Base-by-base conservation (phyloP, 23 tunicate genomes). In the Clavelina lepadiformis region DNA sequence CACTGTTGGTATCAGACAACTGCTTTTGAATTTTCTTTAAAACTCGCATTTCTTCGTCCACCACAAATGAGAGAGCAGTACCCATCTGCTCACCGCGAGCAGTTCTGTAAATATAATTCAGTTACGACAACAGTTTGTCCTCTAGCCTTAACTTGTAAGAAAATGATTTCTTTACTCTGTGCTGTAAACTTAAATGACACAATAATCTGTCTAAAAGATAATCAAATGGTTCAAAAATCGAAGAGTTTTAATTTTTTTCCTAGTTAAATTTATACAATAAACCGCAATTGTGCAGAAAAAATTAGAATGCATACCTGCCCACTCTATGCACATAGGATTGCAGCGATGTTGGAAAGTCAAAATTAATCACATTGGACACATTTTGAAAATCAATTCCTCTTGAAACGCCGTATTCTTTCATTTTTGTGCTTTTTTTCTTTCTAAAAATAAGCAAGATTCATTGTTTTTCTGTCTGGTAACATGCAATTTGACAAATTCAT, bases 351-450 rank as follows among this genome's bases (percentile, higher is more conserved):
- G 97, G 97, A 49, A 89, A 89, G 38, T 89, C 97, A 61, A 89
- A 89, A 63, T 89, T 89, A 11, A 89, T 65, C 49, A 89, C 97
- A 47, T 89, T 81, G 0, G 71, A 33, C 3, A 89, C 91, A 8
- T 69, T 69, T 34, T 89, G 81, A 52, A 89, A 89, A 49, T 89
- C 97, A 28, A 89, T 71, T n/a, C 97, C 97, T 56, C 97, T 46
- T 0, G 97, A 81, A 1, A 77, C 81, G 13, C 91, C 67, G 64
- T 82, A 89, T 28, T 69, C 83, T 37, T 70, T 81, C 50, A 84
- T 59, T n/a, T 62, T 34, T 56, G 35, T 35, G 55, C 52, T 38
- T 20, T 69, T 63, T 63, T 53, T 63, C 38, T 71, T 80, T 38
- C 75, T 68, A 26, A 32, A 35, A 54, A n/a, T n/a, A n/a, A n/a